Evolutionary conservation across 2,113 vertebrate genomes (phyloP), one percentile per base, ranked within the genome.

Genomic region (Erinaceus europaeus): DNA sequence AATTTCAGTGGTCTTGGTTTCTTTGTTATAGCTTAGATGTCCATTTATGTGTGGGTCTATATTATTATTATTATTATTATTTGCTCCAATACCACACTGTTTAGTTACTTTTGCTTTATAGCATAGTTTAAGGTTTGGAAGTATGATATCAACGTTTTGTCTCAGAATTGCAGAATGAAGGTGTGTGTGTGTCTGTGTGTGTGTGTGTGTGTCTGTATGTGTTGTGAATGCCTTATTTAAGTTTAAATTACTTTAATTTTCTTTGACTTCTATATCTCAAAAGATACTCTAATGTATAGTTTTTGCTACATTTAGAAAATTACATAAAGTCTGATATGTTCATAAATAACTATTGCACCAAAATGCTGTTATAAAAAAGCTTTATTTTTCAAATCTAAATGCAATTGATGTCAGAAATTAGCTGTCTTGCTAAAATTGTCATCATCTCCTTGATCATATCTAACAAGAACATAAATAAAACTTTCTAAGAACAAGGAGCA

Each of bases 401-500:
- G 55, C 46, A 88, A 36, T 4, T 44, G 29, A 32, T 76, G 50
- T 75, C 74, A 86, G 82, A 71, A 91, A 76, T 46, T 77, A 69
- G 27, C 64, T 64, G n/a, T 67, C 59, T 52, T 36, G 40, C 46
- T 81, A 29, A 82, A 71, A 52, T 57, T 44, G 7, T 7, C 72
- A 71, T 62, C 42, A 17, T 67, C 64, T 59, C 29, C 55, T 78
- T 61, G 72, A 62, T 81, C 36, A 48, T 40, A 20, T 91, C 59
- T 52, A 80, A 76, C 62, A 18, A 90, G 74, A 81, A 64, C 52
- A 5, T 88, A 32, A 85, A 83, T 57, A 71, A 76, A 81, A 76
- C 38, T 79, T 84, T 36, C 48, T 80, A 77, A 90, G 64, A 76
- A 93, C 17, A n/a, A 82, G 52, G 36, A 90, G 25, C n/a, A 32